These are phyloP conservation scores for Paelopatides confundens DNA, from an alignment of 53 echinoderm and acorn worm species.

Conservation along the genomic window DNA sequence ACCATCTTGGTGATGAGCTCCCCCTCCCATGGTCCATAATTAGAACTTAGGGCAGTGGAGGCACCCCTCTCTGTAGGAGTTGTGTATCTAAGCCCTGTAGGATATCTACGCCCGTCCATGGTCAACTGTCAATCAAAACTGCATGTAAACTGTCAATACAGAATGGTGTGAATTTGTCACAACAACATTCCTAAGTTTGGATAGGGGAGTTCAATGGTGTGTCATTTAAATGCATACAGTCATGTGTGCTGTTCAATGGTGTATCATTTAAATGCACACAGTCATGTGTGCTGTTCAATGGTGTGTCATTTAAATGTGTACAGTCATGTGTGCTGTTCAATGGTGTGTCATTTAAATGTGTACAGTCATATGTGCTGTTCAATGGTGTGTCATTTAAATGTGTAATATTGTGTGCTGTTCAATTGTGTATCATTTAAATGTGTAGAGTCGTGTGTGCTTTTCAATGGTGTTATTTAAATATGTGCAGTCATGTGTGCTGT, in stretches of 20 bases:
- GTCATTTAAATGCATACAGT: neutral
- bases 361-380: neutral
- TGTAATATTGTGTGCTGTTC: no score
- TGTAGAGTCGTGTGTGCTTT: neutral
- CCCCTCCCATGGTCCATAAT: slow-evolving; percentile 45
- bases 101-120: slow-evolving; percentile 6
- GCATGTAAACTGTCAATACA: slow-evolving; percentile 18
- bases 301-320: no score
- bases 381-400: no score
- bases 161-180: slow-evolving; percentile 32
- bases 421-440: no score
- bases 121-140: slow-evolving; percentile 17
- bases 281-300: no score
- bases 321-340: no score
- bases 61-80: slow-evolving; percentile 40
- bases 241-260: no score
- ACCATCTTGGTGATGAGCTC: neutral
- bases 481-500: no score
- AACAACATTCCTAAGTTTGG: slow-evolving; percentile 41
- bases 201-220: neutral
- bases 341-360: no score
- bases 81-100: slow-evolving; percentile 37
- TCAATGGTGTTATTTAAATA: no score
- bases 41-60: slow-evolving; percentile 31
- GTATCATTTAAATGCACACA: no score